A percentile compares a stretch with the other conserved stretches of the same genome.
These are phyloP conservation scores for Dicerorhinus sumatrensis DNA, from an alignment of 2,113 vertebrate species.

Conservation along the genomic window DNA sequence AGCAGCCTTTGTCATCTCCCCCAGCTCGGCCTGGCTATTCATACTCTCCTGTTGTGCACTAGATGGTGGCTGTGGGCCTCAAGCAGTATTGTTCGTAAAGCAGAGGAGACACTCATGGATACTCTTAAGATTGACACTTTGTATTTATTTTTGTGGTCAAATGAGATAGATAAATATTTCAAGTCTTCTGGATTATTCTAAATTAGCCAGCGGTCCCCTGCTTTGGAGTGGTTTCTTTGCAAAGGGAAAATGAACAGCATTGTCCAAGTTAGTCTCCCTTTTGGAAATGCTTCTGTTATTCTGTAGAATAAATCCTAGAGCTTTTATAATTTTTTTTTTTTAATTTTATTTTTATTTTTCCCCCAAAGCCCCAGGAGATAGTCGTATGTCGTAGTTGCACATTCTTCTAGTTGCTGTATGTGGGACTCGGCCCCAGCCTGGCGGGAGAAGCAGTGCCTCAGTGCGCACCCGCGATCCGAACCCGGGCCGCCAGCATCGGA, in stretches of 20 bases:
- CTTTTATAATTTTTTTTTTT: no score
- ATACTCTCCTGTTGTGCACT: not conserved
- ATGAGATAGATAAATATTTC: not conserved
- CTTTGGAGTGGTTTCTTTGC: not conserved
- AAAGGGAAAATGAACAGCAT: not conserved
- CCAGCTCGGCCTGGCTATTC: not conserved
- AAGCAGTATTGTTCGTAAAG: not conserved
- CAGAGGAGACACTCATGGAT: not conserved
- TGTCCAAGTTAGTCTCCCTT: not conserved
- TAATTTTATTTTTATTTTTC: no score
- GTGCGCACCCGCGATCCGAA: no score
- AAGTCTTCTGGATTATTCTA: not conserved
- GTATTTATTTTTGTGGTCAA: slow-evolving; percentile 1
- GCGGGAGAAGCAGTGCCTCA: no score
- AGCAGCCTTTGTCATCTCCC: not conserved
- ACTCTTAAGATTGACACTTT: not conserved
- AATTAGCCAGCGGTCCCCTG: not conserved
- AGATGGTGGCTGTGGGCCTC: not conserved
- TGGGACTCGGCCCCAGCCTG: no score
- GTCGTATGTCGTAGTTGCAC: no score
- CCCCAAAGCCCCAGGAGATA: no score
- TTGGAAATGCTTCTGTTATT: slow-evolving; percentile 21
- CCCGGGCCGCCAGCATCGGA: no score
- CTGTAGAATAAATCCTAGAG: not conserved
- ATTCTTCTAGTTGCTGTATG: no score